Conservation (phyloP, 2,797 vertebrate genomes). For the Rhinophrynus dorsalis region DNA sequence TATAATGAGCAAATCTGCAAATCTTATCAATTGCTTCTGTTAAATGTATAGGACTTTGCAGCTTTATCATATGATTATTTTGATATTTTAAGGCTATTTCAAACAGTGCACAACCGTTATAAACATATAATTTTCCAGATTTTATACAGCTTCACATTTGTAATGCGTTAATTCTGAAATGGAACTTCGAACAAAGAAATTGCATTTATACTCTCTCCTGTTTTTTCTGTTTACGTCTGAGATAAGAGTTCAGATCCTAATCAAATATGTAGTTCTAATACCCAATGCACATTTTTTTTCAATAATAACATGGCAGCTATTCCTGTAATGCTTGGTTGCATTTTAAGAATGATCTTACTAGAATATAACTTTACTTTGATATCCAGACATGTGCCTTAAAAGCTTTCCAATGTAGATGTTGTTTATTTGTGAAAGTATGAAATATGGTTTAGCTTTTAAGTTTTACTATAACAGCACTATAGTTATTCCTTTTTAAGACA, state of each 20-base stretch:
- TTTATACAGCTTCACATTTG: no score
- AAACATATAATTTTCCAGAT: no score
- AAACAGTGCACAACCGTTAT: no score
- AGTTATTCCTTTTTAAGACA: no score
- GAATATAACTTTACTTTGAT: conserved; percentile 53
- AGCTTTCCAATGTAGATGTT: conserved; percentile 29
- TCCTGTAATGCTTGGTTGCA: conserved; percentile 66
- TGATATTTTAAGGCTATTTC: no score
- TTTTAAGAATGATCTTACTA: conserved; percentile 57
- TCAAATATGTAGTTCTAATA: conserved; percentile 73
- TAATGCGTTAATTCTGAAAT: conserved; percentile 63
- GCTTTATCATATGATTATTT: no score
- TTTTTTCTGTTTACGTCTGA: conserved; percentile 76
- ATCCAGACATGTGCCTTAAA: conserved; percentile 31
- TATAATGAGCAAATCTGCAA: no score
- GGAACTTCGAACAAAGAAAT: conserved; percentile 75
- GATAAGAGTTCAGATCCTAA: conserved; percentile 72
- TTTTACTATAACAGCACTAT: no score
- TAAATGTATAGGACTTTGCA: no score
- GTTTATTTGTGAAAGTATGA: no score
- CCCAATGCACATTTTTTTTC: conserved; percentile 63
- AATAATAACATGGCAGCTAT: conserved; percentile 64
- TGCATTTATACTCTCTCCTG: conserved; percentile 75
- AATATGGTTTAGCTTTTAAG: no score
- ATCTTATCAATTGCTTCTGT: no score